Evolutionary conservation across 2,888 invertebrate genomes (phyloP).

Genomic region (Eurois occulta): DNA sequence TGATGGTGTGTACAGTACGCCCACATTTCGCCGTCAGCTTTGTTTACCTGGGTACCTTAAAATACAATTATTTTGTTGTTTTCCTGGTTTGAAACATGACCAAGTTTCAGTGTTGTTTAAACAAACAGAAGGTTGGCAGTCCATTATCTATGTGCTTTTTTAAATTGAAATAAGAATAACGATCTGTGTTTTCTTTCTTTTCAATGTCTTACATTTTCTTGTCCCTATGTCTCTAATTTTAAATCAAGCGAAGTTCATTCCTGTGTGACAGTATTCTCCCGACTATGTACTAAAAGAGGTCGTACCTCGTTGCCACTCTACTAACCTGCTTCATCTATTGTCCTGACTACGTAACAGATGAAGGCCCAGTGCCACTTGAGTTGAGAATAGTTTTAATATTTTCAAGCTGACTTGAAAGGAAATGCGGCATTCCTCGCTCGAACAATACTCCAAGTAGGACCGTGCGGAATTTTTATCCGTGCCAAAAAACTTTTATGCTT

Average conservation of each 20-base stretch:
- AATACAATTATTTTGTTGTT: neutral
- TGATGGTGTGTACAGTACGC: neutral
- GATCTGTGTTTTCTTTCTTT: neutral
- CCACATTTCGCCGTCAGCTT: neutral
- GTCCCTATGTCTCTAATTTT: too few species aligned
- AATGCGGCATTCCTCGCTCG: conserved; percentile 60
- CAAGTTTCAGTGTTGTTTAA: neutral
- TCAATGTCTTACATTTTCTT: neutral
- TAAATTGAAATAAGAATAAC: neutral
- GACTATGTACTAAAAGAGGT: neutral
- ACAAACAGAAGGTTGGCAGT: neutral
- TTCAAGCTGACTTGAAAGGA: conserved; percentile 58
- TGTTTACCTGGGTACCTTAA: neutral
- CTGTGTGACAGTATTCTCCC: neutral
- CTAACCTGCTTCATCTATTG: conserved; percentile 33
- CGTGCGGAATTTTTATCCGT: conserved; percentile 67
- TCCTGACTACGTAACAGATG: conserved; percentile 43
- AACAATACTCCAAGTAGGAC: conserved; percentile 59
- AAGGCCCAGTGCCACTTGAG: conserved; percentile 60
- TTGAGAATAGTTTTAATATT: conserved; percentile 67
- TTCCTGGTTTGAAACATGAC: neutral
- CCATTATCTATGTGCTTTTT: neutral
- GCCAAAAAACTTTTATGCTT: conserved; percentile 78
- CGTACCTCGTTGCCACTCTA: conserved; percentile 22
- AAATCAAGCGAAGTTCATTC: neutral